Evolutionary conservation across 2,888 invertebrate genomes (phyloP), one percentile per base, ranked within the genome.

Genomic region (Lomographa bimaculata): DNA sequence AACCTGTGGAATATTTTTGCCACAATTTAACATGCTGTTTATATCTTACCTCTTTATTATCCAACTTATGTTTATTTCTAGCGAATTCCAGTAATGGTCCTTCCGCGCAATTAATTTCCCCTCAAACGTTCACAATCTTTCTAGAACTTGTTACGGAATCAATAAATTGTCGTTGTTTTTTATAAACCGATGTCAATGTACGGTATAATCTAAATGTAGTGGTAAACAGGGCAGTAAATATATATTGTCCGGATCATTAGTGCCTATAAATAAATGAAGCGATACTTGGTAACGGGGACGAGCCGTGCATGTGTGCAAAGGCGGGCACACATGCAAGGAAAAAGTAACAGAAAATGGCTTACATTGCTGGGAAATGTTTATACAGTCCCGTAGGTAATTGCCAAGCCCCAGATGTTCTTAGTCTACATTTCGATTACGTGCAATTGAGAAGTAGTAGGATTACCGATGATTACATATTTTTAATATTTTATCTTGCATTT

Each of bases 191-290:
- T 57, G 54, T 50, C 45, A 46, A 36, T 53, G 42, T 25, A 26
- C 29, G 33, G 25, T 37, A 52, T 52, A n/a, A 50, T 53, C 47
- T 54, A 54, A 61, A 63, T 57, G 46, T 57, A 43, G 57, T 57
- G 51, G 64, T 66, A 72, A 71, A 68, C 63, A 69, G 60, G 50
- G 54, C 61, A 62, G 66, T 72, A 70, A 71, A 71, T 71, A 64
- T 67, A 51, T 61, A 72, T 74, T 66, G 67, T 64, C 53, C 63
- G 61, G 52, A 50, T 62, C 62, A 72, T 73, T 71, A 72, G 66
- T 55, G 67, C 59, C 63, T 60, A 58, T 59, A 51, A 63, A 62
- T 60, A 70, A 69, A 71, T 67, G 71, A 68, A 57, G 59, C 63
- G 63, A 51, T 55, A 55, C 46, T 48, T 45, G 49, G 46, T 54